Evolutionary conservation across 1,140 invertebrate species (phyloP).

Genomic region (Galendromus occidentalis): DNA sequence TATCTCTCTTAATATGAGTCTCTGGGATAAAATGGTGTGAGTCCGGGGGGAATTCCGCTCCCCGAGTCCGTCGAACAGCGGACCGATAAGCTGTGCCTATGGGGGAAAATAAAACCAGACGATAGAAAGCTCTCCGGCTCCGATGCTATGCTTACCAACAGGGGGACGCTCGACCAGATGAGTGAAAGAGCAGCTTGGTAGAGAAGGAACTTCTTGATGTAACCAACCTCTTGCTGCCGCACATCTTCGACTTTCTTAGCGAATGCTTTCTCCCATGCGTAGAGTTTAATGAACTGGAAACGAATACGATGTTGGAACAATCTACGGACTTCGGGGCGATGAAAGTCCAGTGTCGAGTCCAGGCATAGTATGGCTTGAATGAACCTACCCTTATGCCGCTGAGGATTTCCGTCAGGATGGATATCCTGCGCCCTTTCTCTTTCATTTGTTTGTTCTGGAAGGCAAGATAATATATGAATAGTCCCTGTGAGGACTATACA

Average conservation of each 20-base stretch:
- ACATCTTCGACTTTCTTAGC: background rate
- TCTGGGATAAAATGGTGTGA: too few species aligned
- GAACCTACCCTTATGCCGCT: constrained; percentile 39
- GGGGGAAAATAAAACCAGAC: too few species aligned
- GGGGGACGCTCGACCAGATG: background rate
- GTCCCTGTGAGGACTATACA: background rate
- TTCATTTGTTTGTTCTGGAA: constrained; percentile 20
- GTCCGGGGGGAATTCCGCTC: too few species aligned
- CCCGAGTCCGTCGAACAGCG: too few species aligned
- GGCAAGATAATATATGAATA: background rate
- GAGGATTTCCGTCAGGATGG: constrained; percentile 82
- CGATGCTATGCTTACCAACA: background rate
- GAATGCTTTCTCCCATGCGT: background rate
- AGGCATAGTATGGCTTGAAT: background rate
- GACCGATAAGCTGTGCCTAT: too few species aligned
- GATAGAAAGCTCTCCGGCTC: too few species aligned
- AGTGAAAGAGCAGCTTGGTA: background rate
- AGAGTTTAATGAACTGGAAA: background rate
- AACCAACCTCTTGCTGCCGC: background rate
- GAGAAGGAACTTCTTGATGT: background rate
- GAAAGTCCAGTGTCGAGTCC: background rate
- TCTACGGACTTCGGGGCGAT: background rate
- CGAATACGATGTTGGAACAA: background rate
- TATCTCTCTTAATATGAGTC: too few species aligned
- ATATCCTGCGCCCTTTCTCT: constrained; percentile 44